These are phyloP conservation scores for Eurystomus glaucurus DNA, from an alignment of 2,797 vertebrate genomes.

Conservation along the genomic window DNA sequence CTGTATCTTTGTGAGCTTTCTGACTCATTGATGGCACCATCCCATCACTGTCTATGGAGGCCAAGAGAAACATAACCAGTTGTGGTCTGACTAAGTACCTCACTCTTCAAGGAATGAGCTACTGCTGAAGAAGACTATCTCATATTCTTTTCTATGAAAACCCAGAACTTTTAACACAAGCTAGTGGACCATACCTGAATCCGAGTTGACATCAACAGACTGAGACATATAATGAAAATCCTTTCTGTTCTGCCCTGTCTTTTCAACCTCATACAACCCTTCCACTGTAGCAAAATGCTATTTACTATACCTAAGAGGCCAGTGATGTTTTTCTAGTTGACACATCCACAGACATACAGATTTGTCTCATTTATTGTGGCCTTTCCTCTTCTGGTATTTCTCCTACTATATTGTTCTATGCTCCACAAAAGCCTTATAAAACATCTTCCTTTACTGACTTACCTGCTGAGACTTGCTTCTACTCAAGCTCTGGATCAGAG, in stretches of 20 bases:
- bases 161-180: not conserved
- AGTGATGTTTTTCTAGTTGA: not conserved
- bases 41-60: not conserved
- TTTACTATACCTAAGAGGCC: not conserved
- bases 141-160: not conserved
- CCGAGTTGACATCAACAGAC: accelerated
- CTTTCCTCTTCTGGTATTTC: not conserved
- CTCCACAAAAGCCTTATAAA: not conserved
- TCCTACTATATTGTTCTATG: not conserved
- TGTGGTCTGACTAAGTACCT: not conserved
- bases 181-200: not conserved
- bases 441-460: not conserved
- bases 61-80: not conserved
- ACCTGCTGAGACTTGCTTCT: not conserved
- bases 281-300: not conserved
- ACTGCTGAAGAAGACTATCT: not conserved
- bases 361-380: not conserved
- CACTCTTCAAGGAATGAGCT: not conserved
- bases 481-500: not conserved
- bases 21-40: not conserved
- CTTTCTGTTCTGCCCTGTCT: not conserved
- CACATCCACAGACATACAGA: not conserved
- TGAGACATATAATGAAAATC: not conserved
- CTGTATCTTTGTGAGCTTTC: not conserved
- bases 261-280: not conserved